These are phyloP conservation scores for Promerops cafer DNA, from an alignment of 2,113 vertebrate genomes.

Conservation along the genomic window DNA sequence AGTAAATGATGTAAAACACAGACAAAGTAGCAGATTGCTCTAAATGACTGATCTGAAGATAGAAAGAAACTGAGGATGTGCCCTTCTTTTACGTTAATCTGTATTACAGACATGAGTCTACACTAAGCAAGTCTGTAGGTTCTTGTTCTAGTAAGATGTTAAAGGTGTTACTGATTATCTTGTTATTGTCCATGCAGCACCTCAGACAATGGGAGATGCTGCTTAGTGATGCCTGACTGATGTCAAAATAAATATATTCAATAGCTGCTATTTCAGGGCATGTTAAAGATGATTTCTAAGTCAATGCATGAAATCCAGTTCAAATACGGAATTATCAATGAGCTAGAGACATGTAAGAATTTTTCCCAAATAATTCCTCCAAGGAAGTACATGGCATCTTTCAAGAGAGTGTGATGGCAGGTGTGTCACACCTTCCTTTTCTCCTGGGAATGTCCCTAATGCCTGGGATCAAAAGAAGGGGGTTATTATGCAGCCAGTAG, in stretches of 20 bases:
- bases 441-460: not conserved
- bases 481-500: not conserved
- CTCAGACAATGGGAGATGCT: not conserved
- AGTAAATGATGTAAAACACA: not conserved
- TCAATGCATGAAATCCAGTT: not conserved
- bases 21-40: not conserved
- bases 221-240: not conserved
- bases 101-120: not conserved
- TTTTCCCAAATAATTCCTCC: not conserved
- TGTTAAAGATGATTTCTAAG: not conserved
- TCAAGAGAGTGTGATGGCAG: not conserved
- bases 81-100: not conserved
- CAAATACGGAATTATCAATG: not conserved
- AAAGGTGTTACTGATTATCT: not conserved
- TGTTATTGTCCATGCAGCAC: not conserved
- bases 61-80: not conserved
- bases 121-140: not conserved
- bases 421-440: not conserved
- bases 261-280: not conserved
- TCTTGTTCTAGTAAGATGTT: not conserved
- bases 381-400: not conserved
- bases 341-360: not conserved
- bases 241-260: not conserved
- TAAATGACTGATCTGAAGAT: not conserved
- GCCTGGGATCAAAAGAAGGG: not conserved